Evolutionary conservation across 2,797 vertebrate species (phyloP), one percentile per base, ranked within the genome.

Genomic region (Myripristis jacobus): DNA sequence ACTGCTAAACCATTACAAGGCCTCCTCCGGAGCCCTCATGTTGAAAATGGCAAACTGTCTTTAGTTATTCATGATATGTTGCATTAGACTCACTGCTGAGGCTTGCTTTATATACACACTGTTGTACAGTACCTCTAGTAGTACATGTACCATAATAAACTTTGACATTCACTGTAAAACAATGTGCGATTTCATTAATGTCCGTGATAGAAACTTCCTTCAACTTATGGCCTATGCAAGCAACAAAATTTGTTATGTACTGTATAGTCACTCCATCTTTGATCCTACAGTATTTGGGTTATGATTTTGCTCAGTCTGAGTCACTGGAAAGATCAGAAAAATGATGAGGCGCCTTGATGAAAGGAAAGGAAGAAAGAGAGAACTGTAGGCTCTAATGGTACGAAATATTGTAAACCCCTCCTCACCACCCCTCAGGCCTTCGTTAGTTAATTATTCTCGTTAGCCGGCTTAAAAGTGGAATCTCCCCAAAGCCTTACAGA

Each of bases 11-110:
- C 81, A 85, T 81, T 86, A 86, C 82, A 81, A 12, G 73, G 66
- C 56, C 69, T 86, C 68, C 74, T 81, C 78, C 2, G 52, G 63
- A 80, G 70, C 60, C 71, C 69, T 66, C 8, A 16, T 57, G 80
- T 82, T 72, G 73, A 64, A 88, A 83, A 89, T 57, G 77, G 81
- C 76, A 76, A 80, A 80, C 56, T 59, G 63, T 81, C 81, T 82
- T 91, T 70, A 85, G 86, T 91, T 92, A 92, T 93, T 93, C 66
- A 92, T 92, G 84, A 86, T 75, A 34, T 72, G 73, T 80, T 87
- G 73, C 85, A 81, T 89, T 91, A 82, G 75, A 88, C 61, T 69
- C 43, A 43, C 75, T 38, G 57, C 75, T 50, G 29, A 64, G 58
- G 63, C 41, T 56, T 46, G 46, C 66, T 79, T 86, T 82, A 67